phyloP scores from a whole-genome alignment of 2,888 invertebrate genomes.

The Ennomos quercinarius region DNA sequence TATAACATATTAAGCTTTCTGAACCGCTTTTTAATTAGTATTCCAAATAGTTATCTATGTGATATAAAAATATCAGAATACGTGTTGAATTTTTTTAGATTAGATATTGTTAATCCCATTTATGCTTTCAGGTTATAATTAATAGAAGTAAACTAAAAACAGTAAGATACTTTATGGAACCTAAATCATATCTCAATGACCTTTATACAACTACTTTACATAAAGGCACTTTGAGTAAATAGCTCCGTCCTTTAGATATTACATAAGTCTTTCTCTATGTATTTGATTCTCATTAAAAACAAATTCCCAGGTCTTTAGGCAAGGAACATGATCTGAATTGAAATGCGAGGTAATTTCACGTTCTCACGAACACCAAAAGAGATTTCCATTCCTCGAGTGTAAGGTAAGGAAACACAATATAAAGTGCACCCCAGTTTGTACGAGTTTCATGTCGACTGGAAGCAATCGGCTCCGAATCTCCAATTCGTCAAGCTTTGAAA shows the following conservation, averaged over 20 bases:
- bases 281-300: not conserved
- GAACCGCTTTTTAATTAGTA: too few species aligned
- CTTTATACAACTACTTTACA: too few species aligned
- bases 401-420: slow-evolving; percentile 48
- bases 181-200: too few species aligned
- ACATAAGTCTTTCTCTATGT: not conserved
- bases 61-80: too few species aligned
- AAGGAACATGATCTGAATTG: slow-evolving; percentile 32
- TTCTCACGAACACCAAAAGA: slow-evolving; percentile 59
- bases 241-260: too few species aligned
- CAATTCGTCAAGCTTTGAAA: slow-evolving; percentile 69
- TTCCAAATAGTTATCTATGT: too few species aligned
- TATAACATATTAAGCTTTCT: too few species aligned
- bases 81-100: too few species aligned
- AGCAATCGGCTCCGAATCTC: slow-evolving; percentile 64
- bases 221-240: too few species aligned
- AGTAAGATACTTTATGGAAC: too few species aligned
- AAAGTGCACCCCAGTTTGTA: slow-evolving; percentile 57
- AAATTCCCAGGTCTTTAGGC: slow-evolving; percentile 8
- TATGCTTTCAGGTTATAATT: too few species aligned
- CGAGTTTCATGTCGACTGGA: slow-evolving; percentile 49
- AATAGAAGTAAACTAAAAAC: not conserved
- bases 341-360: slow-evolving; percentile 45
- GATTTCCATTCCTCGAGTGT: slow-evolving; percentile 39
- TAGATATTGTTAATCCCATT: not conserved